Percentiles rank a stretch among this genome's conserved stretches.
Conservation (phyloP, 1,140 invertebrate species). For the Amyelois transitella region DNA sequence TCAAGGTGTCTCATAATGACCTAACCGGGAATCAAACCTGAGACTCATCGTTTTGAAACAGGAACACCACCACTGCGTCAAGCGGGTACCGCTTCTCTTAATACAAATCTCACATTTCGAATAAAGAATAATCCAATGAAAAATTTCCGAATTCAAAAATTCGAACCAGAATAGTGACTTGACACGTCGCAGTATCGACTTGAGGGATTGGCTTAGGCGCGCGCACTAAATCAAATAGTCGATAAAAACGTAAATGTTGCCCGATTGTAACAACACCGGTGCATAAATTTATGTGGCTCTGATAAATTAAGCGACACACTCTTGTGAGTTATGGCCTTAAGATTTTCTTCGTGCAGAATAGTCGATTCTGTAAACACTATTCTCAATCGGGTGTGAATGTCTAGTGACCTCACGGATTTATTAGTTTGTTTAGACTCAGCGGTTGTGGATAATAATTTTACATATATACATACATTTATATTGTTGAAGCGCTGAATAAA, state of each 20-base stretch:
- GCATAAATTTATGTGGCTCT: slow-evolving; percentile 59
- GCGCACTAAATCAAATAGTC: slow-evolving; percentile 64
- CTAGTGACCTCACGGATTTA: background rate
- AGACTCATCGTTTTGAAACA: no score
- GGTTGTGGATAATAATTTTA: background rate
- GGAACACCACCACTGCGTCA: no score
- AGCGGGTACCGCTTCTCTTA: no score
- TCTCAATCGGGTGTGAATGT: background rate
- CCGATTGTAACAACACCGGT: slow-evolving; percentile 55
- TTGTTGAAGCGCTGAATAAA: no score
- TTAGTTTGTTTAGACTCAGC: background rate
- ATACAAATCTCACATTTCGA: no score
- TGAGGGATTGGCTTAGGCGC: slow-evolving; percentile 57
- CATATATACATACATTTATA: no score
- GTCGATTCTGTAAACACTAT: background rate
- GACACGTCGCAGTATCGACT: slow-evolving; percentile 43
- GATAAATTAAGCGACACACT: slow-evolving; percentile 57
- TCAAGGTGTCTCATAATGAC: no score
- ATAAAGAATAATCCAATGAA: no score
- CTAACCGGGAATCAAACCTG: no score
- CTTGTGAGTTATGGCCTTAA: slow-evolving; percentile 46
- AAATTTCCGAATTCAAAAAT: background rate
- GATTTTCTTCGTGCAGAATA: background rate
- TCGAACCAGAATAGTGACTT: slow-evolving; percentile 41
- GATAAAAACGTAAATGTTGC: slow-evolving; percentile 72